A percentile compares a stretch with the other conserved stretches of the same genome.
Evolutionary conservation across 2,888 invertebrate genomes (phyloP).

Genomic region (Xestia xanthographa): DNA sequence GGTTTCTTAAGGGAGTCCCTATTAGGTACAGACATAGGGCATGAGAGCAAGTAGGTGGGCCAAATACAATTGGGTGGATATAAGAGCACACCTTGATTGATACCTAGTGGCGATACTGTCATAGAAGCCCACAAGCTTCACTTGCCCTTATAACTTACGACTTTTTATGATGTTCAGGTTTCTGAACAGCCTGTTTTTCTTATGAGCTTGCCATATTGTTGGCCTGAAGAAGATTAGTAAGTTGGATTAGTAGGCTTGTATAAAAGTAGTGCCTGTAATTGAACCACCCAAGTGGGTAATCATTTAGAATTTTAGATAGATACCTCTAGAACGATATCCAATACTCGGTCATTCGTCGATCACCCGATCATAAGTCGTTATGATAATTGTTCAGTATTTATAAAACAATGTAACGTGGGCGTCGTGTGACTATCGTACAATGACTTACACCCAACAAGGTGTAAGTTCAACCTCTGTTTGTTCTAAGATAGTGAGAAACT

Average conservation of each 20-base stretch:
- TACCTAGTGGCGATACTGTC: no score
- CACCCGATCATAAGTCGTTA: background rate
- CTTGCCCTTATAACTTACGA: no score
- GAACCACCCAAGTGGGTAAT: background rate
- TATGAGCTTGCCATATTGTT: no score
- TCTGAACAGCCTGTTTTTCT: no score
- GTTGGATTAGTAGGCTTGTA: no score
- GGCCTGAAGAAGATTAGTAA: no score
- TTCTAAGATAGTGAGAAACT: conserved; percentile 60
- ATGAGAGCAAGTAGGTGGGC: background rate
- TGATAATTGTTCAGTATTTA: conserved; percentile 45
- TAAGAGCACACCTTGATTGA: background rate
- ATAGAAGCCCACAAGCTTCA: no score
- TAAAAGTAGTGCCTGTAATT: background rate
- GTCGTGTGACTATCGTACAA: conserved; percentile 71
- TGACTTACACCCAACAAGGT: conserved; percentile 64
- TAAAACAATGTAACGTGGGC: conserved; percentile 45
- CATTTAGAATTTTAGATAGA: no score
- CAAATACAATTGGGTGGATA: background rate
- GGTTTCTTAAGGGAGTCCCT: no score
- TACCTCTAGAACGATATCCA: background rate
- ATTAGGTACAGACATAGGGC: background rate
- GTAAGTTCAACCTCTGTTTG: conserved; percentile 71
- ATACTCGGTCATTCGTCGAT: conserved; percentile 21
- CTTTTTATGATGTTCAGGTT: no score